Conservation (phyloP, 2,888 invertebrate genomes). For the Eristalis arbustorum region DNA sequence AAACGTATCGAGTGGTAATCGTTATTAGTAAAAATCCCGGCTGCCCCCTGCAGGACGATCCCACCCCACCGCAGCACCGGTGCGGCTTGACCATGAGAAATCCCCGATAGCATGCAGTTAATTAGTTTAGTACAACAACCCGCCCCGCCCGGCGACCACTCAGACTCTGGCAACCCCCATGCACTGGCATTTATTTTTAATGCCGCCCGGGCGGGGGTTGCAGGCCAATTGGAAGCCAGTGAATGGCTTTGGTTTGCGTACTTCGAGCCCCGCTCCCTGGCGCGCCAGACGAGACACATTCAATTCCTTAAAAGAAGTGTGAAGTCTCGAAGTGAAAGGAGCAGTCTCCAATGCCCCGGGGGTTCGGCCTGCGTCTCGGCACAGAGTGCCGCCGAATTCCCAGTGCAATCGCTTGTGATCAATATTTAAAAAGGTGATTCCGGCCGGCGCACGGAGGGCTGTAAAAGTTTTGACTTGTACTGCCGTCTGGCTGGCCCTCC, state of each 20-base stretch:
- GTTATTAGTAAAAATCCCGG: slow-evolving; percentile 66
- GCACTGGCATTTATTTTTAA: slow-evolving; percentile 65
- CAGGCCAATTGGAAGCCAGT: neutral
- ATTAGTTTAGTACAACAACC: slow-evolving; percentile 63
- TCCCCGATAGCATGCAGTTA: slow-evolving; percentile 66
- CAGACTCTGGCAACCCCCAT: slow-evolving; percentile 16
- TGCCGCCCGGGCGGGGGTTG: slow-evolving; percentile 1
- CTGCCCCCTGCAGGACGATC: slow-evolving; percentile 25
- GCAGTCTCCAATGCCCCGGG: slow-evolving; percentile 57
- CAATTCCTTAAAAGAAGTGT: slow-evolving; percentile 56
- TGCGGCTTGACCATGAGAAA: slow-evolving; percentile 63
- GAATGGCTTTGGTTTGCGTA: slow-evolving; percentile 48
- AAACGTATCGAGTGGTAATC: slow-evolving; percentile 67
- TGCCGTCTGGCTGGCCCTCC: slow-evolving; percentile 13
- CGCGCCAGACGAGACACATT: slow-evolving; percentile 20
- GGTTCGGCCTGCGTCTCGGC: slow-evolving; percentile 28
- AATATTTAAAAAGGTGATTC: slow-evolving; percentile 67
- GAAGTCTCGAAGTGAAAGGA: slow-evolving; percentile 55
- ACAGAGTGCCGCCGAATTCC: slow-evolving; percentile 47
- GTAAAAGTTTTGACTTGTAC: slow-evolving; percentile 64
- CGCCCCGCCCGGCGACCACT: slow-evolving; percentile 4
- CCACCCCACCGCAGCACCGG: neutral
- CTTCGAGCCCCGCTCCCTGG: neutral
- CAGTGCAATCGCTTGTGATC: slow-evolving; percentile 66
- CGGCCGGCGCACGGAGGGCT: slow-evolving; percentile 30